Base-by-base conservation (phyloP, 2,888 invertebrate genomes). In the Apeira syringaria region DNA sequence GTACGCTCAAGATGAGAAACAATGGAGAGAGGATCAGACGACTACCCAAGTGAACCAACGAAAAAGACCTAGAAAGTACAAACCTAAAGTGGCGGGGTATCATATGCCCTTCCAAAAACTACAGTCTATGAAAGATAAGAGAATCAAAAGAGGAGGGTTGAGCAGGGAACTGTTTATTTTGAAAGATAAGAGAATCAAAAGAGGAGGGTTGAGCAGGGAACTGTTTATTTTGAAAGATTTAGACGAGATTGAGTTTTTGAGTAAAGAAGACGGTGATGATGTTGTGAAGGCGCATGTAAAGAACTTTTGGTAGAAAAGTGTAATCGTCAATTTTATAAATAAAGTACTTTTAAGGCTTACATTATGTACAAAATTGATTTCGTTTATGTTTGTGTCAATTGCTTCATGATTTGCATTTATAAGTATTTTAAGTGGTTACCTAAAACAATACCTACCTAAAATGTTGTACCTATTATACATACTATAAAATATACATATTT, bases 101-200 rank as follows among this genome's bases (percentile, higher is more conserved):
- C 81, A 74, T 0, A 71, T 75, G 68, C 81, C 85, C 0, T 84
- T 78, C 44, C 76, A 83, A 10, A 79, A 70, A 12, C 47, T 74
- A 22, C 68, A 71, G 10, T 68, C 59, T 26, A 74, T 56, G 36
- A 68, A 64, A 1, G 42, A 59, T 15, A 70, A 57, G 13, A 68
- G 81, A 33, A 61, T 56, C 1, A 79, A 64, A 42, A 62, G 84
- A 39, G 59, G 74, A 1, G 33, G 35, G 0, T 30, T 60, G 0
- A 69, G 69, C 5, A 58, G 71, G 43, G 57, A 77, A 10, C 28
- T 76, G 0, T 76, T 61, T 18, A 79, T 86, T 27, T 41, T 86
- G 0, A 75, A 80, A 47, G 80, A 87, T 57, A n/a, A 57, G 13
- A 68, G 81, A 33, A 61, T 56, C 1, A 79, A 64, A 42, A 62